Percentiles rank a stretch among this genome's conserved stretches.
These are phyloP conservation scores for Rambutsinella grinnellia DNA, from an alignment of 2,888 invertebrate genomes.

Conservation along the genomic window DNA sequence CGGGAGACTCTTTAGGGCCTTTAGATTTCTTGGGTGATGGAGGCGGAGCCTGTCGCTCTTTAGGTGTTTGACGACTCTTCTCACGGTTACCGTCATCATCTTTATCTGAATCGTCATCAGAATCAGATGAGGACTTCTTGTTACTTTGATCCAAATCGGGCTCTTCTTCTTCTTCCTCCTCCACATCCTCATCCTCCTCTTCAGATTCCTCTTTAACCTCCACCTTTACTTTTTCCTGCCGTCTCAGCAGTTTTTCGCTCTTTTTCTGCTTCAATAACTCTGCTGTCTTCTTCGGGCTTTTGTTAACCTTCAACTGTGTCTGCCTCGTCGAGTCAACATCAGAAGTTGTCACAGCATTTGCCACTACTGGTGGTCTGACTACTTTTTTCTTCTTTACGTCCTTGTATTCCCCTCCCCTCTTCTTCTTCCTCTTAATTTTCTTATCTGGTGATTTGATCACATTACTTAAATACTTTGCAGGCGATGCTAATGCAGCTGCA, in stretches of 20 bases:
- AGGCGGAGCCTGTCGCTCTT: constrained; percentile 24
- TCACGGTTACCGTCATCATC: constrained; percentile 29
- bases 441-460: constrained; percentile 59
- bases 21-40: constrained; percentile 32
- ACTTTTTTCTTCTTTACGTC: constrained; percentile 12
- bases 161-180: constrained; percentile 67
- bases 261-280: constrained; percentile 17
- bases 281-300: background rate
- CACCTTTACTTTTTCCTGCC: constrained; percentile 70
- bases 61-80: constrained; percentile 31
- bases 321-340: constrained; percentile 3
- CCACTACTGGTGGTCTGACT: background rate
- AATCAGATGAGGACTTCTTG: constrained; percentile 31
- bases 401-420: constrained; percentile 17
- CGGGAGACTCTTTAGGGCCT: constrained; percentile 1
- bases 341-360: constrained; percentile 5
- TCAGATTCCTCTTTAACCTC: constrained; percentile 69
- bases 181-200: constrained; percentile 70
- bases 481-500: constrained; percentile 60
- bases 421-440: constrained; percentile 32
- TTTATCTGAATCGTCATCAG: constrained; percentile 42
- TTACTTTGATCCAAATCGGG: constrained; percentile 27
- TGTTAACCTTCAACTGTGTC: background rate
- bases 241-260: constrained; percentile 62
- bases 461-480: constrained; percentile 47